These are phyloP conservation scores for Acrocera orbiculus DNA, from an alignment of 2,888 invertebrate genomes.

Conservation along the genomic window DNA sequence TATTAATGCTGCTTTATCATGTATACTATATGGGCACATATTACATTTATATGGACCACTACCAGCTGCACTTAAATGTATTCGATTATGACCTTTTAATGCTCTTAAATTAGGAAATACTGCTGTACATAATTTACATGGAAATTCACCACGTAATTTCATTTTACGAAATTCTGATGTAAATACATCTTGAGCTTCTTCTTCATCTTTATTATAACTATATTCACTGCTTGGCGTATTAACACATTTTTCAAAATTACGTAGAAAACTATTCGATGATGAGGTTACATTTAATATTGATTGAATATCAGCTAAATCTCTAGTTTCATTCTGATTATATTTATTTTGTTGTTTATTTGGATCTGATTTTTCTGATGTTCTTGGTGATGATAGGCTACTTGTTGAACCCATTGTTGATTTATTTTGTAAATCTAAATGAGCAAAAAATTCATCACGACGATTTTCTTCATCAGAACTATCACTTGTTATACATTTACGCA, in stretches of 20 bases:
- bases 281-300: constrained; percentile 66
- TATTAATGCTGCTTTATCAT: constrained; percentile 76
- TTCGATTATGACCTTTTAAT: constrained; percentile 76
- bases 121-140: constrained; percentile 73
- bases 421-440: constrained; percentile 59
- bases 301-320: constrained; percentile 72
- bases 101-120: constrained; percentile 79
- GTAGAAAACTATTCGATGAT: constrained; percentile 37
- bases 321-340: constrained; percentile 39
- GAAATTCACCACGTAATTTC: constrained; percentile 78
- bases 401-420: constrained; percentile 40
- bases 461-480: constrained; percentile 37
- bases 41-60: constrained; percentile 79
- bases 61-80: constrained; percentile 60
- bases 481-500: constrained; percentile 15
- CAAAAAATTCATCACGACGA: constrained; percentile 61
- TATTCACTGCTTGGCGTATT: constrained; percentile 29
- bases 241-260: constrained; percentile 37
- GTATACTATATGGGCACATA: constrained; percentile 72
- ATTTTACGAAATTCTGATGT: constrained; percentile 73
- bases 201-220: constrained; percentile 35
- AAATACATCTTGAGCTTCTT: constrained; percentile 69
- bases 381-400: constrained; percentile 25
- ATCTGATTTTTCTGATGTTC: constrained; percentile 27
- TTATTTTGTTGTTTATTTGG: constrained; percentile 19